Evolutionary conservation across 2,797 vertebrate genomes (phyloP).

Genomic region (Phoxinus dragarum): DNA sequence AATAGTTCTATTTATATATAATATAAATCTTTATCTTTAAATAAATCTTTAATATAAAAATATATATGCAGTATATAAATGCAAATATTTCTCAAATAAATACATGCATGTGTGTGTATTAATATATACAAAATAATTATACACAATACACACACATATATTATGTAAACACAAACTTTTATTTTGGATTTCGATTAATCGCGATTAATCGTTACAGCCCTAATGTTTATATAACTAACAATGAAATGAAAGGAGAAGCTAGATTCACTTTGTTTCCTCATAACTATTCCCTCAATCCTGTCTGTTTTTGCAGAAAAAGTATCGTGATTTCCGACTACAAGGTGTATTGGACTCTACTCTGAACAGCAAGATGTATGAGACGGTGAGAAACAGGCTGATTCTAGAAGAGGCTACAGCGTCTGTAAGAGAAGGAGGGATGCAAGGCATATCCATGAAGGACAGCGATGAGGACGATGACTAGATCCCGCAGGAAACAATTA

Average conservation of each 20-base stretch:
- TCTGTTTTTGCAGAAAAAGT: slow-evolving; percentile 88
- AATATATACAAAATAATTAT: too few relatives aligned
- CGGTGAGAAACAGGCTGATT: slow-evolving; percentile 93
- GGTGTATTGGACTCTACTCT: slow-evolving; percentile 97
- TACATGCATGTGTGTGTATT: too few relatives aligned
- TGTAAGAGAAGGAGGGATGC: slow-evolving; percentile 94
- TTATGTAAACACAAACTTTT: too few relatives aligned
- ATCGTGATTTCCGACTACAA: slow-evolving; percentile 98
- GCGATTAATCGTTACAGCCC: too few relatives aligned
- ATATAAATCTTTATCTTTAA: too few relatives aligned
- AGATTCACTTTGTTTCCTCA: slow-evolving; percentile 12
- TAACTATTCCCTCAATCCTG: slow-evolving; percentile 61
- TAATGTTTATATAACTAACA: neutral
- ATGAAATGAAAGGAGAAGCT: slow-evolving; percentile 1
- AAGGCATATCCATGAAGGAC: slow-evolving; percentile 98
- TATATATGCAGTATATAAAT: too few relatives aligned
- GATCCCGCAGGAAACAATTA: slow-evolving; percentile 15
- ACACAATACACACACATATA: too few relatives aligned
- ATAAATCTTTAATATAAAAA: too few relatives aligned
- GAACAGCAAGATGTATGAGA: slow-evolving; percentile 99
- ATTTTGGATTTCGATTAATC: too few relatives aligned
- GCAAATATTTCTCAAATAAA: too few relatives aligned
- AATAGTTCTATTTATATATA: too few relatives aligned
- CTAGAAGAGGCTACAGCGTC: slow-evolving; percentile 96
- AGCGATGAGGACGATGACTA: slow-evolving; percentile 94